Evolutionary conservation across 2,888 invertebrate genomes (phyloP).

Genomic region (Rhagophthalmus giganteus): DNA sequence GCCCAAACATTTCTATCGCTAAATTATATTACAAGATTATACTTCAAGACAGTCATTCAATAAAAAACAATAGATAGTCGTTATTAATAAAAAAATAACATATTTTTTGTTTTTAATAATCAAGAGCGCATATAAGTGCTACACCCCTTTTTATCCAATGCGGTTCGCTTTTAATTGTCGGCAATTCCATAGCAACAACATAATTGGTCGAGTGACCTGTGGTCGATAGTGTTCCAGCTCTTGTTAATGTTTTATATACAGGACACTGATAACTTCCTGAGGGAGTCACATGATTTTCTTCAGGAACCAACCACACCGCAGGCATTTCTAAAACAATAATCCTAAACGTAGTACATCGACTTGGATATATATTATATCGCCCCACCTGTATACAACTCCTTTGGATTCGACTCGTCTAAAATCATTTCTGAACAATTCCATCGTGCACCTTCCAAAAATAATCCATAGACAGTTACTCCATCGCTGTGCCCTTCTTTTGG

Average conservation of each 20-base stretch:
- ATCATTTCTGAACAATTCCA: constrained; percentile 65
- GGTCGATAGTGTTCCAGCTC: constrained; percentile 67
- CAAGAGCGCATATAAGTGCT: constrained; percentile 61
- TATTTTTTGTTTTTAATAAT: constrained; percentile 57
- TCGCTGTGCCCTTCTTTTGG: constrained; percentile 60
- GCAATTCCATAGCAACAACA: constrained; percentile 64
- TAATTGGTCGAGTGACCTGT: constrained; percentile 73
- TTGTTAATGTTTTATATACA: constrained; percentile 66
- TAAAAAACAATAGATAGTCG: too few species aligned
- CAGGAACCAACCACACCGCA: constrained; percentile 70
- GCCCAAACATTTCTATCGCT: too few species aligned
- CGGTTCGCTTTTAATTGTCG: constrained; percentile 58
- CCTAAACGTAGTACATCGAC: neutral
- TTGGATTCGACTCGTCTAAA: constrained; percentile 65
- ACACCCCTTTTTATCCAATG: constrained; percentile 69
- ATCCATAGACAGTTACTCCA: constrained; percentile 67
- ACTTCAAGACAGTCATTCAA: too few species aligned
- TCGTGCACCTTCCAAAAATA: constrained; percentile 78
- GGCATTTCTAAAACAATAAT: constrained; percentile 63
- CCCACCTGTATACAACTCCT: constrained; percentile 72
- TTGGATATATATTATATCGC: neutral
- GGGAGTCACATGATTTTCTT: constrained; percentile 61
- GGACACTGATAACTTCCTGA: constrained; percentile 62
- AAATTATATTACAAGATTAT: too few species aligned
- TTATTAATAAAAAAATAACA: too few species aligned